Evolutionary conservation across 2,888 invertebrate genomes (phyloP).

Genomic region (Drosophila quasianomalipes): DNA sequence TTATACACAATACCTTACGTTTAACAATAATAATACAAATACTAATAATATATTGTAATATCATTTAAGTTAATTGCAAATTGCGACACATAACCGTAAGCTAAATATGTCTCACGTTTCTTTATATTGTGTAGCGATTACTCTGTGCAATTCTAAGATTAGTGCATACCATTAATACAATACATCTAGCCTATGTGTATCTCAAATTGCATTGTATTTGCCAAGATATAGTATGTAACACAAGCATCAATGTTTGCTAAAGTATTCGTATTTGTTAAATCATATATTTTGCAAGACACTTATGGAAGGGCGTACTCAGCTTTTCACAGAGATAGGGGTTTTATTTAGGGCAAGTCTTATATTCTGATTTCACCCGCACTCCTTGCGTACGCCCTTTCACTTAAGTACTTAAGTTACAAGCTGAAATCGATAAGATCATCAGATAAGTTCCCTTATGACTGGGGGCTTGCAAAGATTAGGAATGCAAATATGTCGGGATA

Average conservation of each 20-base stretch:
- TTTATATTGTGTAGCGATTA: constrained; percentile 43
- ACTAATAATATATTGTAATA: constrained; percentile 35
- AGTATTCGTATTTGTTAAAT: constrained; percentile 63
- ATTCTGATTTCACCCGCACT: not conserved
- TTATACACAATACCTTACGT: constrained; percentile 25
- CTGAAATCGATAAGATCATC: constrained; percentile 9
- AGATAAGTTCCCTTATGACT: constrained; percentile 4
- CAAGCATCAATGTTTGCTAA: constrained; percentile 48
- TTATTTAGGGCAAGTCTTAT: not conserved
- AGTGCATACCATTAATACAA: constrained; percentile 52
- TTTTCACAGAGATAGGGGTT: not conserved
- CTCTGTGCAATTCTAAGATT: constrained; percentile 67
- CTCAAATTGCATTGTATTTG: constrained; percentile 57
- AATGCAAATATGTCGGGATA: constrained; percentile 1
- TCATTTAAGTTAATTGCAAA: constrained; percentile 34
- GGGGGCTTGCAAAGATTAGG: not conserved
- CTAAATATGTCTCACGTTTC: constrained; percentile 29
- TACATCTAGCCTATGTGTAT: constrained; percentile 36
- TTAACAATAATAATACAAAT: constrained; percentile 17
- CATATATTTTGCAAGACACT: constrained; percentile 40
- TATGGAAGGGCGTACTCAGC: not conserved
- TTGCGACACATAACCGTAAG: constrained; percentile 11
- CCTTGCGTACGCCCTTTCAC: not conserved
- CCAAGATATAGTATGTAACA: constrained; percentile 53
- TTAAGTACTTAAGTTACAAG: constrained; percentile 53